These are phyloP conservation scores for Tragelaphus oryx DNA, from an alignment of 2,797 vertebrate species.

Conservation along the genomic window DNA sequence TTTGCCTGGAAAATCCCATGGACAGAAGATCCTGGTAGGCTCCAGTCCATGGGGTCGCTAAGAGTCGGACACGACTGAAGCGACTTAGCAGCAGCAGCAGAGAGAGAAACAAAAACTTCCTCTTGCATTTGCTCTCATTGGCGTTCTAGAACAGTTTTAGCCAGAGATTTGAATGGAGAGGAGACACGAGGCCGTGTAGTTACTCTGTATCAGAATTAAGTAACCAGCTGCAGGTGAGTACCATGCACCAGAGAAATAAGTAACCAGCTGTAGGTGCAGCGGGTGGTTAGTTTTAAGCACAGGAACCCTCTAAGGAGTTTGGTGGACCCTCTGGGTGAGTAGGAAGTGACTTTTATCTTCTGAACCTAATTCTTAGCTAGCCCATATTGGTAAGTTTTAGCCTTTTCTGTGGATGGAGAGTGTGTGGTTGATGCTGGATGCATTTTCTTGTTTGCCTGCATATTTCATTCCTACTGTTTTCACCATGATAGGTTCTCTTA, in stretches of 20 bases:
- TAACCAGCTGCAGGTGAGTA: not conserved
- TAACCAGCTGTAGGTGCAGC: not conserved
- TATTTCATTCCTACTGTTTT: not conserved
- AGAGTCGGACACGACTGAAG: too few relatives aligned
- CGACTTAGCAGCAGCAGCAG: not conserved
- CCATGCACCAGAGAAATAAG: not conserved
- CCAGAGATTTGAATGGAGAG: not conserved
- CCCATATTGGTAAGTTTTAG: not conserved
- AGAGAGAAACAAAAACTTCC: not conserved
- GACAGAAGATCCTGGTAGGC: too few relatives aligned
- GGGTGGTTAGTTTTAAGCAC: not conserved
- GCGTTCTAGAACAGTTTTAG: not conserved
- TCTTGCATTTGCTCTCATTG: not conserved
- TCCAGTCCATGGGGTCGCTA: too few relatives aligned
- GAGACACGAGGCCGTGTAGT: rapidly evolving
- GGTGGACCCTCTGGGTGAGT: not conserved
- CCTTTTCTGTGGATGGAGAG: too few relatives aligned
- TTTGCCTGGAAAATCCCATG: too few relatives aligned
- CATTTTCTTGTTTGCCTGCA: not conserved
- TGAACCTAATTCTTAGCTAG: not conserved
- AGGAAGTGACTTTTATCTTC: not conserved
- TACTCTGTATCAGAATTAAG: not conserved
- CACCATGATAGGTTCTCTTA: not conserved
- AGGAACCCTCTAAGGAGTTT: not conserved
- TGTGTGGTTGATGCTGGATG: not conserved